phyloP scores from a whole-genome alignment of 1,140 invertebrate species.

The Spodoptera litura region DNA sequence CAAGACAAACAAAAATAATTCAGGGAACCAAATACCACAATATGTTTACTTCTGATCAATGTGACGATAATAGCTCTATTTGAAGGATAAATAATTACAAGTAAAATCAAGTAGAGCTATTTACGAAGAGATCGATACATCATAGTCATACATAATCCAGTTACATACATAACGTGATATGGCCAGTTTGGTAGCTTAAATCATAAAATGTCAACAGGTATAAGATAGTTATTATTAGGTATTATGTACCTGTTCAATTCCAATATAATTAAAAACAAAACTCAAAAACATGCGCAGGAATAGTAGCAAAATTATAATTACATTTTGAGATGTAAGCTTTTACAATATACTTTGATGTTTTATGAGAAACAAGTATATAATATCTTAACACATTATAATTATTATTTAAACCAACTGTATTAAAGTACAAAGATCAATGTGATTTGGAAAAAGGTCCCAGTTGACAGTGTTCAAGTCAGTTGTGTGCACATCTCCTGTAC shows the following conservation, averaged over 20 bases:
- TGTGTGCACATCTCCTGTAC: slow-evolving; percentile 78
- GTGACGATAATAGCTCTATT: slow-evolving; percentile 41
- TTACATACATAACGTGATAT: slow-evolving; percentile 37
- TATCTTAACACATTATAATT: slow-evolving; percentile 69
- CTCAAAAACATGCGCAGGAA: slow-evolving; percentile 55
- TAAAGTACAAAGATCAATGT: slow-evolving; percentile 72
- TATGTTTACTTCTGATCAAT: slow-evolving; percentile 39
- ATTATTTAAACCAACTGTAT: slow-evolving; percentile 65
- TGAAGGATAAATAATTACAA: slow-evolving; percentile 47
- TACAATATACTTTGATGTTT: slow-evolving; percentile 46
- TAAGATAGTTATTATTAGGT: slow-evolving; percentile 12
- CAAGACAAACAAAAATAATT: slow-evolving; percentile 56
- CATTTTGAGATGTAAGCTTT: slow-evolving; percentile 32
- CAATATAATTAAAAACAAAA: slow-evolving; percentile 61
- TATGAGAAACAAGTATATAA: slow-evolving; percentile 64
- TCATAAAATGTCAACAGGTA: slow-evolving; percentile 44
- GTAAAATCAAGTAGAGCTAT: slow-evolving; percentile 43
- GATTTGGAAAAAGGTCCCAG: slow-evolving; percentile 72
- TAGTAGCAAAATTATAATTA: slow-evolving; percentile 56
- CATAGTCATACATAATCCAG: not conserved
- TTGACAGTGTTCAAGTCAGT: slow-evolving; percentile 56
- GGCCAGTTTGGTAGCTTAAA: slow-evolving; percentile 36
- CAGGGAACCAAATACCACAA: slow-evolving; percentile 52
- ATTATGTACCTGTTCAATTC: slow-evolving; percentile 34
- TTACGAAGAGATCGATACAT: slow-evolving; percentile 13